Conservation (phyloP, 2,888 invertebrate species). For the Eretmocerus hayati region DNA sequence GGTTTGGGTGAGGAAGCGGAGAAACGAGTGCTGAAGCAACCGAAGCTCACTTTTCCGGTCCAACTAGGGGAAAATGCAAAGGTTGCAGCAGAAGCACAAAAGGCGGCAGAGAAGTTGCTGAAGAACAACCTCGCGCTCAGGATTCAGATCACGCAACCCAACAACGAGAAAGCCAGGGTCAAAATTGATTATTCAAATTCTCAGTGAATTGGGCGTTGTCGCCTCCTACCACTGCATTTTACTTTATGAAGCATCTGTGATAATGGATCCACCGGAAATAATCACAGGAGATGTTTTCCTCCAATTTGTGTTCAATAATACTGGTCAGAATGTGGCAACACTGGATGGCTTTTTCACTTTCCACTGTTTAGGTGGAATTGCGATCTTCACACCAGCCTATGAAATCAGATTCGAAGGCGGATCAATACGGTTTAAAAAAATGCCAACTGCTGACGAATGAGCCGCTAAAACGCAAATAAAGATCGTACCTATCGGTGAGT, state of each 20-base stretch:
- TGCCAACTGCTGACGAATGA: background rate
- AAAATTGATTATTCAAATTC: conserved; percentile 14
- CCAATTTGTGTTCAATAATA: background rate
- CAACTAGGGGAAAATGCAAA: too few relatives aligned
- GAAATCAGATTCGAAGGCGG: background rate
- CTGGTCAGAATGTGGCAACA: background rate
- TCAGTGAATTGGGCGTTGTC: conserved; percentile 10
- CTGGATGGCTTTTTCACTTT: conserved; percentile 9
- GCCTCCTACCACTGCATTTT: conserved; percentile 11
- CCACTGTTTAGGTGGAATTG: too few relatives aligned
- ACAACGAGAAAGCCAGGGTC: conserved; percentile 13
- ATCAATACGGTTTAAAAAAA: background rate
- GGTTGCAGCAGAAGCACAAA: too few relatives aligned
- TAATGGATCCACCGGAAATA: background rate
- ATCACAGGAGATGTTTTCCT: background rate
- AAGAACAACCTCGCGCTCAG: too few relatives aligned
- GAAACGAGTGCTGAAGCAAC: too few relatives aligned
- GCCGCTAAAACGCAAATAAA: background rate
- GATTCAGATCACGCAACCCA: too few relatives aligned
- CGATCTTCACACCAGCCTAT: background rate
- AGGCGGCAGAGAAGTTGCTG: too few relatives aligned
- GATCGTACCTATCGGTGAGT: background rate
- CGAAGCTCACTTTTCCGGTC: too few relatives aligned
- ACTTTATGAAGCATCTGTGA: conserved; percentile 15
- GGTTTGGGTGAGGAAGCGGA: too few relatives aligned